A percentile compares a stretch with the other conserved stretches of the same genome.
phyloP scores from a whole-genome alignment of 92 coral and sea anemone species.

The Blastomussa wellsi region DNA sequence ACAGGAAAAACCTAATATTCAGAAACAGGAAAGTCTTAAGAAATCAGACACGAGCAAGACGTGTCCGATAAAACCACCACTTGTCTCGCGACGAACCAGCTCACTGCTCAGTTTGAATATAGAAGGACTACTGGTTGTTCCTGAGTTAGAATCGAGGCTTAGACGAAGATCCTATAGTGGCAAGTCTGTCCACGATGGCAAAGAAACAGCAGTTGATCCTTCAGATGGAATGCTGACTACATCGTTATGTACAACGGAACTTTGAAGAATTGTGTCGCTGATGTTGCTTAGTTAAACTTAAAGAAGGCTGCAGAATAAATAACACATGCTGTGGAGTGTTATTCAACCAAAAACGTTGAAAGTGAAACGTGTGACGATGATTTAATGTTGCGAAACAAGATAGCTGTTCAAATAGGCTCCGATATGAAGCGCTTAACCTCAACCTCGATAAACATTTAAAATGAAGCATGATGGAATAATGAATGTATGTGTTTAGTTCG shows the following conservation, averaged over 20 bases:
- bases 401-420: not conserved
- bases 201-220: conserved; percentile 35
- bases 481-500: not conserved
- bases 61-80: not conserved
- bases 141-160: conserved; percentile 37
- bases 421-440: not conserved
- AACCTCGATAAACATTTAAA: not conserved
- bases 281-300: not conserved
- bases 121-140: conserved; percentile 37
- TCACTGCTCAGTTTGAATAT: conserved; percentile 31
- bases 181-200: conserved; percentile 4
- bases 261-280: not conserved
- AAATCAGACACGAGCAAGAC: not conserved
- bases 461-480: not conserved
- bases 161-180: conserved; percentile 33
- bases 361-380: not conserved
- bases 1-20: not conserved
- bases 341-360: not conserved
- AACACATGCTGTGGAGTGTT: not conserved
- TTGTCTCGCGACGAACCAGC: conserved; percentile 32
- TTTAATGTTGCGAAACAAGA: not conserved
- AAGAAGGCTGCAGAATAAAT: not conserved
- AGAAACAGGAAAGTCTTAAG: conserved; percentile 9
- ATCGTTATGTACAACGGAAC: conserved; percentile 48
- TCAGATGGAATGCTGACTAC: conserved; percentile 49